Percentiles rank a stretch among this genome's conserved stretches.
Evolutionary conservation across 1,140 invertebrate species (phyloP).

Genomic region (Stegodyphus dumicola): DNA sequence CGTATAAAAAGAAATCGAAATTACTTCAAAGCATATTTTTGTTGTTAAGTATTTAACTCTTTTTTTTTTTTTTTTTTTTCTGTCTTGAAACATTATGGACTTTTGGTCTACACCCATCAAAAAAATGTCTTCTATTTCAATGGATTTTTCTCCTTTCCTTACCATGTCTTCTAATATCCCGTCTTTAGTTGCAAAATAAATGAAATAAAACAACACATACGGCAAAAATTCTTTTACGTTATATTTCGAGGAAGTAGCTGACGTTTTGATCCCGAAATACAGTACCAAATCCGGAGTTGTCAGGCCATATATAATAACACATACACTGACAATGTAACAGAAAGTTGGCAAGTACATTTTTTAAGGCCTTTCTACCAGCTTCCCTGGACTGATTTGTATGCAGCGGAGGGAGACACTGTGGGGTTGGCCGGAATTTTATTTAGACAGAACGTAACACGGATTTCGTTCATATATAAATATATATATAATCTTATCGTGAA

Average conservation of each 20-base stretch:
- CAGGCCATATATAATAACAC: constrained; percentile 59
- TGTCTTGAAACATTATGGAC: too few species aligned
- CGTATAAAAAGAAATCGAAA: too few species aligned
- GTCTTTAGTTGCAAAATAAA: background rate
- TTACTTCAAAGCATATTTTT: too few species aligned
- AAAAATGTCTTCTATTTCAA: too few species aligned
- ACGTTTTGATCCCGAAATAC: constrained; percentile 55
- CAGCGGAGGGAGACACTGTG: background rate
- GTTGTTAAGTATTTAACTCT: too few species aligned
- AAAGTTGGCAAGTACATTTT: background rate
- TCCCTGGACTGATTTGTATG: constrained; percentile 40
- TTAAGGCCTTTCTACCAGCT: constrained; percentile 6
- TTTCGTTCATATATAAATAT: background rate
- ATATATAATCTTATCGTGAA: background rate
- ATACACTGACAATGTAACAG: background rate
- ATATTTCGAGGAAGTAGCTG: constrained; percentile 9
- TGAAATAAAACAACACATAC: background rate
- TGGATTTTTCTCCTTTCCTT: too few species aligned
- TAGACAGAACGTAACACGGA: constrained; percentile 26
- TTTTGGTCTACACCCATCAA: too few species aligned
- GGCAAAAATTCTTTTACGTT: constrained; percentile 23
- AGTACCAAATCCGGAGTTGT: constrained; percentile 41
- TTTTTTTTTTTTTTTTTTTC: too few species aligned
- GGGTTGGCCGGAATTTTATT: constrained; percentile 30
- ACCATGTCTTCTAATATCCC: too few species aligned